Conservation (phyloP, 2,113 vertebrate genomes). For the Echinops telfairi region DNA sequence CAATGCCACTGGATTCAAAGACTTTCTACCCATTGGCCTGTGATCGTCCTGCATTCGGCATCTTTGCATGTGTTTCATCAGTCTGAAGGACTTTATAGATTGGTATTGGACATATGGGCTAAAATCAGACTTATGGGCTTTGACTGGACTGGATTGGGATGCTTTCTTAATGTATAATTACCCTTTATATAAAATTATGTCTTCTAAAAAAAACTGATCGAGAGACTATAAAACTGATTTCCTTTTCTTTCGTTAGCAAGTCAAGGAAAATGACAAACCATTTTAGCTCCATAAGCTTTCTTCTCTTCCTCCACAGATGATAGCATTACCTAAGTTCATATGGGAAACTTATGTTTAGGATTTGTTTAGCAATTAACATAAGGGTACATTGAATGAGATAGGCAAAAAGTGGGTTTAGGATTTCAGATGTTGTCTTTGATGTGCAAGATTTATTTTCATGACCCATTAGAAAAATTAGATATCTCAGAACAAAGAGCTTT, state of each 20-base stretch:
- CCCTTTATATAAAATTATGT: no score
- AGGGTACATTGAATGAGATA: no score
- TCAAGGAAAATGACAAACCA: background rate
- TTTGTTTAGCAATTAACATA: background rate
- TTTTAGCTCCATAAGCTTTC: background rate
- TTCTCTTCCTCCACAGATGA: background rate
- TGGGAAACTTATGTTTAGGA: background rate
- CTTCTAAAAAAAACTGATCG: background rate
- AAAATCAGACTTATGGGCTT: no score
- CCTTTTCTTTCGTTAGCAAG: background rate
- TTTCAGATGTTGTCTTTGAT: background rate
- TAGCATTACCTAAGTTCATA: background rate
- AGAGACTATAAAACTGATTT: background rate
- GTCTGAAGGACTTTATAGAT: no score
- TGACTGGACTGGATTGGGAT: no score
- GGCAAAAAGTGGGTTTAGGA: background rate
- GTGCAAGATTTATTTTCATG: background rate
- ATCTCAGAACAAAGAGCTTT: background rate
- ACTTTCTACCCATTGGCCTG: no score
- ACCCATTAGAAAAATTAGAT: background rate
- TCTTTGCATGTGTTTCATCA: no score
- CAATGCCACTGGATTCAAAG: no score
- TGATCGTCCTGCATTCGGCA: no score
- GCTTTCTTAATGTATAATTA: no score
- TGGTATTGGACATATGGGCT: no score